A percentile compares a stretch with the other conserved stretches of the same genome.
Conservation (phyloP, 2,113 vertebrate species). For the Eptatretus burgeri region DNA sequence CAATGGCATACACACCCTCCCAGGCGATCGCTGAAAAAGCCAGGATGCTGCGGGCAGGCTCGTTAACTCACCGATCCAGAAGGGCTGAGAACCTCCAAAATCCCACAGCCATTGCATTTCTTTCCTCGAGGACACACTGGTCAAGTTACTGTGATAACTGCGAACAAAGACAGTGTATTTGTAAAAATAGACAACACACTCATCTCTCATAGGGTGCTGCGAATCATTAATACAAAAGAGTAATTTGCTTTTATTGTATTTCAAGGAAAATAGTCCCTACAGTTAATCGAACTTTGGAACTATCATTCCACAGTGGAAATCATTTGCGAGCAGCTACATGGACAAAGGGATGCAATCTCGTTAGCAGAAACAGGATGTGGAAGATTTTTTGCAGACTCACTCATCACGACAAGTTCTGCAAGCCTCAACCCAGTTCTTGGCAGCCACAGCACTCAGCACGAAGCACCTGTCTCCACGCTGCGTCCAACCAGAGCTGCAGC, state of each 20-base stretch:
- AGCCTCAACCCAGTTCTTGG: conserved; percentile 19
- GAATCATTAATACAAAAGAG: no score
- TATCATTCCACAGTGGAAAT: no score
- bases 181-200: no score
- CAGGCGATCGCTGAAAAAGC: no score
- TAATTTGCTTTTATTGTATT: no score
- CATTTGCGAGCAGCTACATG: no score
- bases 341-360: background rate
- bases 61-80: conserved; percentile 22
- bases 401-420: conserved; percentile 17
- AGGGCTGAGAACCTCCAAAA: conserved; percentile 18
- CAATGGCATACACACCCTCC: no score
- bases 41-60: background rate
- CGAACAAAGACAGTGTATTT: background rate
- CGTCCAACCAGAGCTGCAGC: conserved; percentile 16
- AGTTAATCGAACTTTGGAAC: no score
- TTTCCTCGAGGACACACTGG: conserved; percentile 17
- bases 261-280: no score
- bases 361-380: background rate
- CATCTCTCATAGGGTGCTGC: no score
- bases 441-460: conserved; percentile 13
- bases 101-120: conserved; percentile 24
- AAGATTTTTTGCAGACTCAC: conserved; percentile 12
- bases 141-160: conserved; percentile 25
- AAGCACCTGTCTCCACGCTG: conserved; percentile 17